Conservation (phyloP, 2,888 invertebrate genomes). For the Ptychoptera contaminata region DNA sequence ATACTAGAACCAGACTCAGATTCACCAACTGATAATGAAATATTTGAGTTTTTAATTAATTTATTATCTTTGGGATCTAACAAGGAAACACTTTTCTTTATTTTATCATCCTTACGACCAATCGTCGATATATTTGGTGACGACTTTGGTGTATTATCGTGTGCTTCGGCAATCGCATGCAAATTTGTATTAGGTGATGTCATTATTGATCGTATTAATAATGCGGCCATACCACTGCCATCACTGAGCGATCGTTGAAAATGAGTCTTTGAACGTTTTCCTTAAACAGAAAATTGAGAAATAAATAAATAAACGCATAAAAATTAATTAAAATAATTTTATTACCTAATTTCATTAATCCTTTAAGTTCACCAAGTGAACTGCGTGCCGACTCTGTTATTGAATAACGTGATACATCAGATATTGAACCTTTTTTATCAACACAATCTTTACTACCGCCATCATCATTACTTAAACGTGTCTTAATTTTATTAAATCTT, state of each 20-base stretch:
- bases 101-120: too few species aligned
- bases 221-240: constrained; percentile 46
- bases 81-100: too few species aligned
- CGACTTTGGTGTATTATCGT: constrained; percentile 22
- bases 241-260: constrained; percentile 24
- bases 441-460: constrained; percentile 22
- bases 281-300: too few species aligned
- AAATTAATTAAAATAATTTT: constrained; percentile 22
- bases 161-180: constrained; percentile 40
- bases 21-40: too few species aligned
- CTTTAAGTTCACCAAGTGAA: constrained; percentile 30
- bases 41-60: too few species aligned
- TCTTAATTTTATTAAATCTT: constrained; percentile 42
- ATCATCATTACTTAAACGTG: constrained; percentile 35
- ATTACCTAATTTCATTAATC: constrained; percentile 25
- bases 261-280: constrained; percentile 2
- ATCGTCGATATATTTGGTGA: background rate
- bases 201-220: constrained; percentile 47
- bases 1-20: constrained; percentile 20
- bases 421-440: constrained; percentile 33
- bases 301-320: too few species aligned
- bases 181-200: constrained; percentile 29
- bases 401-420: constrained; percentile 27
- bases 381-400: constrained; percentile 18
- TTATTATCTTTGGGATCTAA: too few species aligned